Percentiles rank a stretch among this genome's conserved stretches.
Evolutionary conservation across 2,888 invertebrate species (phyloP).

Genomic region (Euplagia quadripunctaria): DNA sequence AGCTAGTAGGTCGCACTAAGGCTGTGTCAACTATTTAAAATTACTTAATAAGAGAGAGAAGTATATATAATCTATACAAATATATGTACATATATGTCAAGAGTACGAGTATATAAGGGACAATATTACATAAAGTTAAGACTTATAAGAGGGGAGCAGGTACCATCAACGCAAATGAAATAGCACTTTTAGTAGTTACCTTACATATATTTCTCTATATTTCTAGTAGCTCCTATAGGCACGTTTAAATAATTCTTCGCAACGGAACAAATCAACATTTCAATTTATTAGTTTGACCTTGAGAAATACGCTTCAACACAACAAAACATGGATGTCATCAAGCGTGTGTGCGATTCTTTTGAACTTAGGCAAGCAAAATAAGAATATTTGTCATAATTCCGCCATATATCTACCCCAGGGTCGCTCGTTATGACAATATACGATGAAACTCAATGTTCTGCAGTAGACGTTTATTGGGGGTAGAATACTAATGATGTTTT

Average conservation of each 20-base stretch:
- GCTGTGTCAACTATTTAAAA: too few species aligned
- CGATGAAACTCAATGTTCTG: slow-evolving; percentile 10
- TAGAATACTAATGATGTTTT: slow-evolving; percentile 13
- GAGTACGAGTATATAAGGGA: too few species aligned
- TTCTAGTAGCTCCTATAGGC: neutral
- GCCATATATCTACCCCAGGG: slow-evolving; percentile 10
- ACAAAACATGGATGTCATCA: slow-evolving; percentile 1
- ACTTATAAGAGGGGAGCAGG: too few species aligned
- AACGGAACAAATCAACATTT: neutral
- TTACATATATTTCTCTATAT: neutral
- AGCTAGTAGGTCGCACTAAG: too few species aligned
- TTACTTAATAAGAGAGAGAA: too few species aligned
- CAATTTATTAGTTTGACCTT: slow-evolving; percentile 6
- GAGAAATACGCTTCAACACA: neutral
- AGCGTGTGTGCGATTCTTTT: slow-evolving; percentile 12
- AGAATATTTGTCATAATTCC: slow-evolving; percentile 20
- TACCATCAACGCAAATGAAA: neutral
- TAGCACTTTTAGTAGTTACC: neutral
- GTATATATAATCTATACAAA: neutral
- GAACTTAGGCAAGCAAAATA: slow-evolving; percentile 18
- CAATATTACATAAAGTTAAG: too few species aligned
- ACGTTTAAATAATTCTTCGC: neutral
- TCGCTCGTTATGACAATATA: slow-evolving; percentile 17
- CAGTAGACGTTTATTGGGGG: slow-evolving; percentile 13
- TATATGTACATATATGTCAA: too few species aligned